phyloP scores from a whole-genome alignment of 2,888 invertebrate genomes.

The Drosophila austrosaltans region DNA sequence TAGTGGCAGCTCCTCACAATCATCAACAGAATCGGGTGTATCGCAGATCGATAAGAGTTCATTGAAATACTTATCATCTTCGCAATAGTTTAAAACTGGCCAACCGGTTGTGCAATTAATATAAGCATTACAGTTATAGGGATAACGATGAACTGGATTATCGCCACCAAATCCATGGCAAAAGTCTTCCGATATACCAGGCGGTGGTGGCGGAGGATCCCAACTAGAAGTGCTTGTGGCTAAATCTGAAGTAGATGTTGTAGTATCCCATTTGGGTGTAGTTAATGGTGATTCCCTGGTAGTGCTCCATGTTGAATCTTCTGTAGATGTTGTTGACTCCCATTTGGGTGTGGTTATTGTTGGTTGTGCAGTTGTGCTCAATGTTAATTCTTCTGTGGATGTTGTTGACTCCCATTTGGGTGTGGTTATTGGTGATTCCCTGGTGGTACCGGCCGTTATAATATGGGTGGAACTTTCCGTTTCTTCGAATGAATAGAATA shows the following conservation, averaged over 20 bases:
- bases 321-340: not conserved
- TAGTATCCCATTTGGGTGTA: not conserved
- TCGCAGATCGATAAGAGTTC: conserved; percentile 59
- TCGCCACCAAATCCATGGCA: conserved; percentile 45
- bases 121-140: conserved; percentile 72
- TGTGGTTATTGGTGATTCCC: not conserved
- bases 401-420: not conserved
- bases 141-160: conserved; percentile 50
- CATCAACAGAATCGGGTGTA: conserved; percentile 62
- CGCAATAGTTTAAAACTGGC: conserved; percentile 65
- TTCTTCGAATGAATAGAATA: conserved; percentile 42
- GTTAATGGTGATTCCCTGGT: conserved; percentile 17
- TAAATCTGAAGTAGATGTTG: not conserved
- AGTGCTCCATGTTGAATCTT: conserved; percentile 12
- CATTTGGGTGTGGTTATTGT: not conserved
- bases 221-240: conserved; percentile 35
- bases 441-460: conserved; percentile 12
- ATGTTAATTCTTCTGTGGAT: not conserved
- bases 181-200: conserved; percentile 47
- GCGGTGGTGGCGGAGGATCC: conserved; percentile 47
- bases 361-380: not conserved
- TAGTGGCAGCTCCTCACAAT: conserved; percentile 58
- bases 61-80: conserved; percentile 65
- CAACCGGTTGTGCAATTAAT: conserved; percentile 65
- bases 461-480: conserved; percentile 4